Percentiles rank a stretch among this genome's conserved stretches.
These are phyloP conservation scores for Furnarius figulus DNA, from an alignment of 2,113 vertebrate species.

Conservation along the genomic window DNA sequence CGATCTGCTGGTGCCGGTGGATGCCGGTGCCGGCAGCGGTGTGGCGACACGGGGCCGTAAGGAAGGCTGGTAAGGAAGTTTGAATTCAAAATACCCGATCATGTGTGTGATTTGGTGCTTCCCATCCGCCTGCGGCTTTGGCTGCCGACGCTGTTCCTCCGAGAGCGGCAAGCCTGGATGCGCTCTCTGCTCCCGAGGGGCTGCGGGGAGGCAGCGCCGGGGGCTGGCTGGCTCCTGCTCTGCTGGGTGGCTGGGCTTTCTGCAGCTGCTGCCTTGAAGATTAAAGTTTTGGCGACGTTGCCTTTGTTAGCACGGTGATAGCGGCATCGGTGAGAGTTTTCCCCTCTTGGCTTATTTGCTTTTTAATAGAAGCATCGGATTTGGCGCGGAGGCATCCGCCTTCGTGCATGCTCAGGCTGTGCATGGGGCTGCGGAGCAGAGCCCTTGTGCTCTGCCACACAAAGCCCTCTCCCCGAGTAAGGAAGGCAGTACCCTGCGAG, in stretches of 20 bases:
- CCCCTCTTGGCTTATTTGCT: neutral
- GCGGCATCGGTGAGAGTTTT: neutral
- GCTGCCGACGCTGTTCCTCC: neutral
- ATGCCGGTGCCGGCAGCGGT: slow-evolving; percentile 5
- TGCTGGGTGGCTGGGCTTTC: neutral
- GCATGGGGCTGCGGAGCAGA: neutral
- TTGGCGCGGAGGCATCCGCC: neutral
- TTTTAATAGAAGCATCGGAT: neutral
- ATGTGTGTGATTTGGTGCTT: neutral
- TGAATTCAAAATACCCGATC: neutral
- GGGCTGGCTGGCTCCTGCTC: neutral
- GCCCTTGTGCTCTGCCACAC: neutral
- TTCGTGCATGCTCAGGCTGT: neutral
- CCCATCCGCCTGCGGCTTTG: neutral
- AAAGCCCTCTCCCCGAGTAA: neutral
- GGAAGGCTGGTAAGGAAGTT: slow-evolving; percentile 63
- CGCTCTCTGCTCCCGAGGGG: neutral
- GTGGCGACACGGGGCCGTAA: neutral
- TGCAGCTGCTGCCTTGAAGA: neutral
- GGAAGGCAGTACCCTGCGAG: neutral
- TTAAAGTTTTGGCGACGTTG: neutral
- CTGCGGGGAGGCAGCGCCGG: neutral
- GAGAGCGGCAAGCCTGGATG: neutral
- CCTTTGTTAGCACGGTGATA: neutral
- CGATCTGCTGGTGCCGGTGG: slow-evolving; percentile 1